Conservation (phyloP, 2,113 vertebrate genomes). For the rat (Rattus norvegicus) region GRCr8 NC_086026.1:15841501-15842000, state of each 20-base stretch:
- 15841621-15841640: conserved; percentile 12
- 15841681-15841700: not conserved
- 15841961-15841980: conserved; percentile 67
- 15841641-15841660: not conserved
- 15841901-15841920: conserved; percentile 69
- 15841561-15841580: not conserved
- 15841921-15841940: conserved; percentile 69
- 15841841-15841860: conserved; percentile 1
- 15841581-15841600: not conserved
- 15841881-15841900: conserved; percentile 71
- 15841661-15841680: not conserved
- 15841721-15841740: conserved; percentile 30
- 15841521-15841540: not conserved
- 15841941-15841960: conserved; percentile 63
- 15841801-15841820: not conserved
- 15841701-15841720: conserved; percentile 53
- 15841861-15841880: conserved; percentile 50
- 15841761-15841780: not conserved
- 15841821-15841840: not conserved
- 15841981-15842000: conserved; percentile 37
- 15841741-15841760: conserved; percentile 43
- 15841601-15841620: not conserved
- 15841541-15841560: not conserved
- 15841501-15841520: not conserved
- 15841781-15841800: not conserved